These are phyloP conservation scores for Rhabdornis inornatus DNA, from an alignment of 2,113 vertebrate genomes.

Conservation along the genomic window DNA sequence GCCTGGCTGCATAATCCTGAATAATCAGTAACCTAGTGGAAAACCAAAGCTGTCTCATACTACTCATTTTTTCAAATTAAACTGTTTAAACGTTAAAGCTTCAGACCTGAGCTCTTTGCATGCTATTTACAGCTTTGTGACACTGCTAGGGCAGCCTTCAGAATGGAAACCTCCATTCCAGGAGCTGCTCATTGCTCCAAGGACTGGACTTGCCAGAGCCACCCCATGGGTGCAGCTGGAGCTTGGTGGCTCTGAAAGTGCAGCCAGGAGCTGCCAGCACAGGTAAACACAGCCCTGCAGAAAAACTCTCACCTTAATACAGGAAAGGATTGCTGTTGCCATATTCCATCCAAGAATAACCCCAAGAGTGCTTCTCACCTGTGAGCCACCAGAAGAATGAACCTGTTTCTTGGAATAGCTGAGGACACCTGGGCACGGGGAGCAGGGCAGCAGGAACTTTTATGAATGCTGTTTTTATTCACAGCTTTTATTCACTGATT, in stretches of 20 bases:
- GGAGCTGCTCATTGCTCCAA: not conserved
- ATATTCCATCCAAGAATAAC: accelerated
- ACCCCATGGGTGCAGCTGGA: not conserved
- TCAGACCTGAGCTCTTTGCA: not conserved
- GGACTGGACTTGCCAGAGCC: not conserved
- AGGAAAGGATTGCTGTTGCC: not conserved
- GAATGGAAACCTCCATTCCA: not conserved
- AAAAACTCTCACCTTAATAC: not conserved
- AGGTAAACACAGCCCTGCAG: not conserved
- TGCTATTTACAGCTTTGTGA: not conserved
- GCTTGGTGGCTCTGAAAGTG: not conserved
- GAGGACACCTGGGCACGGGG: not conserved
- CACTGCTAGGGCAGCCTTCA: not conserved
- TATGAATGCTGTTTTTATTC: too few relatives aligned
- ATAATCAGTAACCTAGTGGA: not conserved
- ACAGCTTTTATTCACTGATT: too few relatives aligned
- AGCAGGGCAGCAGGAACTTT: not conserved
- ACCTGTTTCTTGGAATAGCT: too few relatives aligned
- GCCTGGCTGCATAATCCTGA: not conserved
- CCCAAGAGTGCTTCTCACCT: not conserved
- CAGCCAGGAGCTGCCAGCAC: not conserved
- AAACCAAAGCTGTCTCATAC: not conserved
- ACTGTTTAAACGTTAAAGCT: not conserved
- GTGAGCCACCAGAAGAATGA: accelerated
- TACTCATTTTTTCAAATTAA: not conserved